phyloP scores from a whole-genome alignment of 2,888 invertebrate genomes.

The Scaptomyza parva region DNA sequence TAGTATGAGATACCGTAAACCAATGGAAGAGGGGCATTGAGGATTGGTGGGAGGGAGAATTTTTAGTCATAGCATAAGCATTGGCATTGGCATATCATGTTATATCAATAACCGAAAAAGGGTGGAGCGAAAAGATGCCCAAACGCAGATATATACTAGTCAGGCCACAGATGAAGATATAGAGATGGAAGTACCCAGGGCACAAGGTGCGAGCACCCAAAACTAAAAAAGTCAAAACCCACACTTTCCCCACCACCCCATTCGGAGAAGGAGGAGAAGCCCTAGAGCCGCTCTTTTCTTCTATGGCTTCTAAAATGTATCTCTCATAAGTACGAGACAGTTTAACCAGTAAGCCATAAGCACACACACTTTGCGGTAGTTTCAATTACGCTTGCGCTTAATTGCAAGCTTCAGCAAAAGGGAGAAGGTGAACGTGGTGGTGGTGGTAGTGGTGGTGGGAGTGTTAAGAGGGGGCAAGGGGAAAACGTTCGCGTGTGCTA shows the following conservation, averaged over 20 bases:
- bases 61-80: conserved; percentile 4
- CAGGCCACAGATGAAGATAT: conserved; percentile 21
- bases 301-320: conserved; percentile 57
- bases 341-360: conserved; percentile 50
- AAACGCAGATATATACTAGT: conserved; percentile 22
- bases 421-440: no score
- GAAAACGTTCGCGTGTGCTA: conserved; percentile 67
- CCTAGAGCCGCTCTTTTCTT: conserved; percentile 33
- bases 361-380: conserved; percentile 68
- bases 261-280: conserved; percentile 25
- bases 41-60: conserved; percentile 5
- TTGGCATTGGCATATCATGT: conserved; percentile 76
- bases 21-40: conserved; percentile 34
- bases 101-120: conserved; percentile 85
- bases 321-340: conserved; percentile 52
- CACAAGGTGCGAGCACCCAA: conserved; percentile 28
- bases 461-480: background rate
- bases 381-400: conserved; percentile 74
- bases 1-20: conserved; percentile 64
- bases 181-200: conserved; percentile 30
- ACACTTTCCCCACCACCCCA: background rate
- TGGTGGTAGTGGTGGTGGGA: background rate
- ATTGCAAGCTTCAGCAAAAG: conserved; percentile 48
- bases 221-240: conserved; percentile 1
- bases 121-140: conserved; percentile 79